phyloP scores from a whole-genome alignment of 2,888 invertebrate genomes.

The Leptinotarsa haldemani region DNA sequence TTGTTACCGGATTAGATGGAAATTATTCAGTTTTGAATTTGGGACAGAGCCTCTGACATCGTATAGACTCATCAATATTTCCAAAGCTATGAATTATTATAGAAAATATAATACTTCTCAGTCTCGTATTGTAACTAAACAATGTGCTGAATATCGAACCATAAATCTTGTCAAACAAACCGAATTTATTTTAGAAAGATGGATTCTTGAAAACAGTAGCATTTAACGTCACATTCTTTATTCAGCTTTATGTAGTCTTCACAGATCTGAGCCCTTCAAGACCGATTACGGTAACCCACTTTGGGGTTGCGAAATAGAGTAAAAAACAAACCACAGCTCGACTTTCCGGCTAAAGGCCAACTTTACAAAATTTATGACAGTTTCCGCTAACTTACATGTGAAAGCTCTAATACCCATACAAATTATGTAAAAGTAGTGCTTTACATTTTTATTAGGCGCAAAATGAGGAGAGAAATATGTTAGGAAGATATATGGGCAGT shows the following conservation, averaged over 20 bases:
- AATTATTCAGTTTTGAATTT: too few relatives aligned
- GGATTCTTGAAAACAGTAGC: too few relatives aligned
- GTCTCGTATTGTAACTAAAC: too few relatives aligned
- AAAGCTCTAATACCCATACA: conserved; percentile 60
- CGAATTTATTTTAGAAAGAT: too few relatives aligned
- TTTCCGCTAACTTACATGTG: conserved; percentile 50
- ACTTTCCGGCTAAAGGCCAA: conserved; percentile 29
- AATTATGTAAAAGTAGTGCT: conserved; percentile 64
- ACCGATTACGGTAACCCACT: conserved; percentile 31
- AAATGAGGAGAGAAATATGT: conserved; percentile 58
- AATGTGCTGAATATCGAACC: too few relatives aligned
- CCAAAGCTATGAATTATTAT: too few relatives aligned
- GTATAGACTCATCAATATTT: too few relatives aligned
- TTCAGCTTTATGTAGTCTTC: neutral
- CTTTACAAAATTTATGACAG: conserved; percentile 39
- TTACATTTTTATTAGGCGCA: conserved; percentile 64
- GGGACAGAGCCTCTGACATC: too few relatives aligned
- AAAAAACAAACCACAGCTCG: conserved; percentile 25
- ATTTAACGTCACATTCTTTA: neutral
- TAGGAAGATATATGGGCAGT: conserved; percentile 61
- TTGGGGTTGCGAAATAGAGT: conserved; percentile 3
- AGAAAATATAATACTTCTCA: too few relatives aligned
- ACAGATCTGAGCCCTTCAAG: conserved; percentile 20
- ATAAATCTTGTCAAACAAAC: too few relatives aligned
- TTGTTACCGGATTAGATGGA: too few relatives aligned